Conservation (phyloP, 2,888 invertebrate species). For the Crematogaster levior region DNA sequence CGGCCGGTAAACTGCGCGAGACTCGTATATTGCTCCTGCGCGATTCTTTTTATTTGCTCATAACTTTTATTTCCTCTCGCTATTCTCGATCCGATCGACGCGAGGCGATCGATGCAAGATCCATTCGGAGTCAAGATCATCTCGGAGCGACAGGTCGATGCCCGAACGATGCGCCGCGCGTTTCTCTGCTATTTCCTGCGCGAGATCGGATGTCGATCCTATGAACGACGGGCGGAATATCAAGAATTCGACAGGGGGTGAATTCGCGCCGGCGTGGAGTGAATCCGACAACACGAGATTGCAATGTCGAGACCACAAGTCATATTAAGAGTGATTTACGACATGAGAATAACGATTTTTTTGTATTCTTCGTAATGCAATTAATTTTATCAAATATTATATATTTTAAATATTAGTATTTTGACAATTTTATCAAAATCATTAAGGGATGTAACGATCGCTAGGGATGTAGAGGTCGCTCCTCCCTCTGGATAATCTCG, state of each 20-base stretch:
- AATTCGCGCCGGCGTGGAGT: neutral
- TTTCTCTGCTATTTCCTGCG: neutral
- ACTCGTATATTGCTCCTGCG: neutral
- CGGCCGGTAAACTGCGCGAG: neutral
- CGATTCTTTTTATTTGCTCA: neutral
- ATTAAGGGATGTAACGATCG: neutral
- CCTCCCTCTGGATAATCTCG: conserved; percentile 1
- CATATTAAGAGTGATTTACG: neutral
- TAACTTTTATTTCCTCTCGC: neutral
- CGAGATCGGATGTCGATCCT: conserved; percentile 17
- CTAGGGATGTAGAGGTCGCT: too few species aligned
- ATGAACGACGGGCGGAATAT: neutral
- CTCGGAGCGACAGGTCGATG: conserved; percentile 34
- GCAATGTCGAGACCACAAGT: neutral
- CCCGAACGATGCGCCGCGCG: conserved; percentile 33
- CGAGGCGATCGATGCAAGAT: neutral
- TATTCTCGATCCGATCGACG: neutral
- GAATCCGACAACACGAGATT: neutral
- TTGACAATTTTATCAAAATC: neutral
- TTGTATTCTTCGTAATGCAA: neutral
- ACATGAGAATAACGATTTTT: neutral
- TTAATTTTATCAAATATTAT: neutral
- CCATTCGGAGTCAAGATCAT: neutral
- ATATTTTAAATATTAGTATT: neutral
- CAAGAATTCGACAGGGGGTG: neutral